Evolutionary conservation across 92 coral and sea anemone species (phyloP).

Genomic region (Chrysogorgia sp.): DNA sequence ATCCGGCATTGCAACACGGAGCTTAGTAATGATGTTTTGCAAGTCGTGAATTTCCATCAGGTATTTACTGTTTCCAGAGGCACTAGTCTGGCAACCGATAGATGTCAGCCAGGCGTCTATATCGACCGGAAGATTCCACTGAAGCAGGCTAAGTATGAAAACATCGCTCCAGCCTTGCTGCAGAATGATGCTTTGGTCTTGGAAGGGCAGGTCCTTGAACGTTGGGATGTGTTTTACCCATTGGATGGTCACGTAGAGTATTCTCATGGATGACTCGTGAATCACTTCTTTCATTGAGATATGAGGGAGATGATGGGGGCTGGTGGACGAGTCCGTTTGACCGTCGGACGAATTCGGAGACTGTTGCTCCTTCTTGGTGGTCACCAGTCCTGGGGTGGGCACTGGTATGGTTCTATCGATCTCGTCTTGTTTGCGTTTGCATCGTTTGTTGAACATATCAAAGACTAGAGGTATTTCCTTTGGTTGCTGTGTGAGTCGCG

Average conservation of each 20-base stretch:
- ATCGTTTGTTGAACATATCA: conserved; percentile 60
- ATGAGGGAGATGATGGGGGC: conserved; percentile 66
- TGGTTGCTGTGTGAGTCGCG: conserved; percentile 77
- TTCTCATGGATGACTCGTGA: conserved; percentile 90
- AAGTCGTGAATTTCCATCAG: conserved; percentile 78
- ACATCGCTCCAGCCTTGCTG: conserved; percentile 97
- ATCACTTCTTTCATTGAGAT: conserved; percentile 69
- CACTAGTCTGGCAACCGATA: conserved; percentile 59
- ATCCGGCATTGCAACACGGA: conserved; percentile 82
- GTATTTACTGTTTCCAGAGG: conserved; percentile 22
- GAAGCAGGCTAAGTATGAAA: conserved; percentile 81
- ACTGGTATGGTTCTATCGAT: conserved; percentile 53
- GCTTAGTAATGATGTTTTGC: conserved; percentile 75
- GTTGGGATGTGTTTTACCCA: conserved; percentile 99
- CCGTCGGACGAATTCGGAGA: conserved; percentile 65
- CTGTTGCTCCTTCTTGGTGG: conserved; percentile 71
- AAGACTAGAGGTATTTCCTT: conserved; percentile 23
- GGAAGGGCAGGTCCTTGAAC: conserved; percentile 88
- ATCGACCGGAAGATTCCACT: conserved; percentile 94
- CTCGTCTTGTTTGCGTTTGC: conserved; percentile 74
- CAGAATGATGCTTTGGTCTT: conserved; percentile 90
- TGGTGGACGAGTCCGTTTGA: conserved; percentile 75
- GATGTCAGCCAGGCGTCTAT: conserved; percentile 75
- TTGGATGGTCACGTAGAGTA: conserved; percentile 90
- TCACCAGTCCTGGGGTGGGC: conserved; percentile 27